Percentiles rank a stretch among this genome's conserved stretches.
Evolutionary conservation across 2,888 invertebrate genomes (phyloP).

Genomic region (Podabrus alpinus): DNA sequence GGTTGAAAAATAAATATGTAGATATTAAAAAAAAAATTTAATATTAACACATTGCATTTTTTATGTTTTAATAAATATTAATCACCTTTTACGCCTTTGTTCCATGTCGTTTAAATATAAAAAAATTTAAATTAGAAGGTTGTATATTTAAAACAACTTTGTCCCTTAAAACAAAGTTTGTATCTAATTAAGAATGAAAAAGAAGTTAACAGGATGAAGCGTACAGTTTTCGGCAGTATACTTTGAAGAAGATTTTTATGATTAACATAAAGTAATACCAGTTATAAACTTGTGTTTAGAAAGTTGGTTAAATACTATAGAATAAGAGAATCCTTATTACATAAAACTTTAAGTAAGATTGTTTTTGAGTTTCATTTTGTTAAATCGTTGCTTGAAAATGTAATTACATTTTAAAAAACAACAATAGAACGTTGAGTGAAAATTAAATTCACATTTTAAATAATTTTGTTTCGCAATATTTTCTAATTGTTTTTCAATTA

Average conservation of each 20-base stretch:
- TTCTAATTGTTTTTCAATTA: neutral
- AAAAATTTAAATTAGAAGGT: neutral
- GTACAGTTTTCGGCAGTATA: neutral
- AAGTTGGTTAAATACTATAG: conserved; percentile 18
- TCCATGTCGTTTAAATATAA: neutral
- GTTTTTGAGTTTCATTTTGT: neutral
- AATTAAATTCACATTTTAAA: neutral
- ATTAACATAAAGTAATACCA: conserved; percentile 27
- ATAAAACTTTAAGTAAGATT: neutral
- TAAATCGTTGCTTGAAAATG: neutral
- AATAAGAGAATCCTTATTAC: neutral
- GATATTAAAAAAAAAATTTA: no score
- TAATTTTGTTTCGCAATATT: neutral
- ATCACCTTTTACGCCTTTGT: neutral
- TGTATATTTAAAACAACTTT: neutral
- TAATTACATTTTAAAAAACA: neutral
- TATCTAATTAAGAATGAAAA: conserved; percentile 2
- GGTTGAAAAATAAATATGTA: no score
- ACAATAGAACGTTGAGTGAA: neutral
- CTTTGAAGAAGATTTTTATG: conserved; percentile 2
- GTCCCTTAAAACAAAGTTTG: neutral
- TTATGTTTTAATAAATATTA: neutral
- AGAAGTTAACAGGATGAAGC: neutral
- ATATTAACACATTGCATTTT: neutral
- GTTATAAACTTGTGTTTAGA: conserved; percentile 20